Base-by-base conservation (phyloP, 1,140 invertebrate genomes). In the Drosophila pandora region DNA sequence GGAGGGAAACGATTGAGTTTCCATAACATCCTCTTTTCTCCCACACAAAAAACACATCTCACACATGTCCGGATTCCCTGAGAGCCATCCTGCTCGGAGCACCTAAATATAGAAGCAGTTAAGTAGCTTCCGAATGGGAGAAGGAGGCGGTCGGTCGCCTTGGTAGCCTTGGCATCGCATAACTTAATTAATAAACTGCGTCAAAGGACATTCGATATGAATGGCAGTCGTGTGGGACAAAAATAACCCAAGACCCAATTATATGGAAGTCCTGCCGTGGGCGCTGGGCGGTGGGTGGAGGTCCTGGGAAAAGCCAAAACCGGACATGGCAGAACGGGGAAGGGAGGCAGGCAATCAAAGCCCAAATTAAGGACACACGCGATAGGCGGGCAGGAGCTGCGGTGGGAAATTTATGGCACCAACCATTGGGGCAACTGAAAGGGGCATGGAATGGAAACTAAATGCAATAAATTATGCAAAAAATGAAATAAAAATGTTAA, bases 391-490 rank as follows among this genome's bases (percentile, higher is more conserved):
- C 8, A 34, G 23, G 28, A 49, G 32, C 50, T 1, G 10, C 30
- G 17, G 49, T 25, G 58, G 45, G 34, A 60, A 74, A 78, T 81
- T 85, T 85, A 85, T 85, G 77, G 64, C 82, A 48, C 37, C 37
- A 21, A 54, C 34, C 17, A 17, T 67, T 67, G 9, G 8, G 49
- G 23, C 30, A 68, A 32, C 32, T 32, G 63, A 57, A 68, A 69
- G 48, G 43, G 52, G 81, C 75, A 65, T 49, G 52, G 81, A 75
- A 65, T 59, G 60, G 77, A 68, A 87, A 67, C 77, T 74, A 81
- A 84, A 74, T 81, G 82, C 81, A 81, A 84, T 84, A 87, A 87
- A 87, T 87, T 87, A 84, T 84, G 82, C 80, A 84, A 81, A 81
- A 76, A 49, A 21, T 13, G 3, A 30, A 52, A 2, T 8, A 9